Base-by-base conservation (phyloP, 2,113 vertebrate species). In the Alaudala cheleensis region DNA sequence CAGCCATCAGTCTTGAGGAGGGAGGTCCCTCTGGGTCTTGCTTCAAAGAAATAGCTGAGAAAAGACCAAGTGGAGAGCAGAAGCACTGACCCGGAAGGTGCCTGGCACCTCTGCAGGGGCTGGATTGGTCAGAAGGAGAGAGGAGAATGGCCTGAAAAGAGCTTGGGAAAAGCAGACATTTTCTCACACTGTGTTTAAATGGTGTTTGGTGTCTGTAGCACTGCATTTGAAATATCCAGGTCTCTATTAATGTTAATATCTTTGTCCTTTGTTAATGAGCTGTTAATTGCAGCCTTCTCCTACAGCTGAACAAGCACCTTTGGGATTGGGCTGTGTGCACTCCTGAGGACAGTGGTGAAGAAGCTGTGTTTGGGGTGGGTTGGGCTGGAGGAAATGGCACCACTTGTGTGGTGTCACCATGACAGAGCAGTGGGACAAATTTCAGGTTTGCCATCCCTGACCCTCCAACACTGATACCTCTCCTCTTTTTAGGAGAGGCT, bases 281-380 rank as follows among this genome's bases (percentile, higher is more conserved):
- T 71, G 0, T 62, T 81, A 66, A 71, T 22, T 62, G 39, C 42
- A 66, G 31, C 67, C 34, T 58, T 45, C 2, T 0, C 14, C 60
- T 45, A 11, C 34, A 69, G 47, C 60, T 51, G 73, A 67, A 39
- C 17, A 74, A 78, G 21, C 17, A 31, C 28, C 1, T 3, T 29
- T 77, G 10, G 0, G 2, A 80, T 15, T 5, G 20, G 60, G 29
- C 34, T 71, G 11, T 1, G 0, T 9, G 67, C 20, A n/a, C 23
- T 78, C 34, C 57, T 1, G 2, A 34, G 65, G 15, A 62, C 33
- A 24, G 19, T 12, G 20, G 14, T 44, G 66, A 37, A 10, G 3
- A 31, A 66, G 15, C 31, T 29, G 18, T 17, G 20, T 3, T 77
- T 39, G 17, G 49, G 17, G 16, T 17, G 11, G 12, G 19, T 4